phyloP scores from a whole-genome alignment of 2,797 vertebrate genomes.

The Galago senegalensis region DNA sequence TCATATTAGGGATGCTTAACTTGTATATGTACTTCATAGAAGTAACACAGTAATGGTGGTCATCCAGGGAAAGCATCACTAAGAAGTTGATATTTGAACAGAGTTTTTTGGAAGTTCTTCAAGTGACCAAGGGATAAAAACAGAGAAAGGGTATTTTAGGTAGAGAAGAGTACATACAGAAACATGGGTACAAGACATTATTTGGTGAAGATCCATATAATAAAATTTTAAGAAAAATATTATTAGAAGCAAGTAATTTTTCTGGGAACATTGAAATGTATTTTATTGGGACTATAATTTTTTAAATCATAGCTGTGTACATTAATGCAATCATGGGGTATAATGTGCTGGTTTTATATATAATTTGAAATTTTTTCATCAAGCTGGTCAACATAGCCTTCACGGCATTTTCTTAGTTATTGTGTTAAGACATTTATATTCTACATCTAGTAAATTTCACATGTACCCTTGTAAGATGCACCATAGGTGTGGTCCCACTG shows the following conservation, averaged over 20 bases:
- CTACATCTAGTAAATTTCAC: too few species aligned
- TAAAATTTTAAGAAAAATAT: neutral
- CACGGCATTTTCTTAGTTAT: too few species aligned
- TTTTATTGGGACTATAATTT: conserved; percentile 1
- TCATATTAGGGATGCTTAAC: neutral
- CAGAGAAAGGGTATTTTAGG: neutral
- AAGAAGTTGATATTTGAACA: neutral
- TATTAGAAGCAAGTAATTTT: neutral
- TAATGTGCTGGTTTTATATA: too few species aligned
- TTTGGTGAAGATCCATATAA: neutral
- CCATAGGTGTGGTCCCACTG: too few species aligned
- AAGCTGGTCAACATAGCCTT: too few species aligned
- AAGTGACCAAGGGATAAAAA: neutral
- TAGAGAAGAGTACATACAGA: neutral
- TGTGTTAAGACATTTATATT: too few species aligned
- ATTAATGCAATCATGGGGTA: too few species aligned
- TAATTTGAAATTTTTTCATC: too few species aligned
- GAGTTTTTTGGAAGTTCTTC: neutral
- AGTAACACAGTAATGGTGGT: neutral
- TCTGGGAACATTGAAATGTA: neutral
- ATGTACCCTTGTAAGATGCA: too few species aligned
- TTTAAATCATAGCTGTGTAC: neutral
- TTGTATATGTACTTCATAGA: neutral
- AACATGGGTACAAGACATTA: neutral
- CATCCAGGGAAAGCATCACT: neutral